Base-by-base conservation (phyloP, 2,888 invertebrate genomes). In the Cremastinae sp. region DNA sequence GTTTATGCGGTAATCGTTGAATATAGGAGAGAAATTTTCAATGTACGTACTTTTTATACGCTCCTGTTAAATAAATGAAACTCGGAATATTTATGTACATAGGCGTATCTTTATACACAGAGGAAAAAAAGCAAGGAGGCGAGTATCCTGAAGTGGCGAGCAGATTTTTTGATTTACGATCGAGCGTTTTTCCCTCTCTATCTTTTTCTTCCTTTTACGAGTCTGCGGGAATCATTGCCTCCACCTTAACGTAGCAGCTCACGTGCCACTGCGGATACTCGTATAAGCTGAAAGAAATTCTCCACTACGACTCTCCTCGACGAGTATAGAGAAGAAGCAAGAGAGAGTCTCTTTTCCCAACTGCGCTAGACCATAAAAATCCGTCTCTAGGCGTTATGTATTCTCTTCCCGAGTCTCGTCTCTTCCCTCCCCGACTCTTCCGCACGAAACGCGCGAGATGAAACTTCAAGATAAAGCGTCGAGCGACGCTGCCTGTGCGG, bases 101-200 rank as follows among this genome's bases (percentile, higher is more conserved):
- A 22, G 20, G 20, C 45, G 18, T 61, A 47, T 41, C 0, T 16
- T 8, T 45, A 45, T 37, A 22, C 9, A 14, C 16, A n/a, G n/a
- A n/a, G n/a, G n/a, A n/a, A n/a, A n/a, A n/a, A n/a, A n/a, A n/a
- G n/a, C n/a, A n/a, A n/a, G n/a, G 2, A 22, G 2, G 12, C 28
- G 61, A 35, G 28, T 71, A 10, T n/a, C n/a, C 47, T 28, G 18
- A 47, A 43, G 37, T 47, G n/a, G 18, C 64, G 51, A 43, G 58
- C 49, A 58, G 51, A 65, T 72, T 72, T 72, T 56, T 51, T 72
- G 39, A 72, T 72, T 72, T 72, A 72, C 71, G 72, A 65, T 28
- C 58, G 18, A 65, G 16, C 56, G 35, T 59, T 37, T 49, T 14
- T 37, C 14, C 72, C 51, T 65, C n/a, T n/a, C n/a, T n/a, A n/a